Conservation (phyloP, 2,888 invertebrate genomes). For the Ichneumon xanthorius region DNA sequence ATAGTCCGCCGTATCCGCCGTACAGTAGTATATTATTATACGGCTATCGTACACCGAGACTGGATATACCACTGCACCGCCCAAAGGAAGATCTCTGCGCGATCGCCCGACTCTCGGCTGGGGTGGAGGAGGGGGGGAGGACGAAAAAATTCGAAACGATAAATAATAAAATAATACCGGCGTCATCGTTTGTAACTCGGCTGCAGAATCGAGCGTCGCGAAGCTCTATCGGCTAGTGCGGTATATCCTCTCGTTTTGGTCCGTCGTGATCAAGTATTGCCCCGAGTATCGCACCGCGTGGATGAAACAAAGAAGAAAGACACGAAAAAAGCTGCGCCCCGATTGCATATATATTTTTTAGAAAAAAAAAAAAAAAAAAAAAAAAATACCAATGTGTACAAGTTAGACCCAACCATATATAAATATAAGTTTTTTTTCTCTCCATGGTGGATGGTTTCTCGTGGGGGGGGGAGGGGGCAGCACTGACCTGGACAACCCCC, state of each 20-base stretch:
- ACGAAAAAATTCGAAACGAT: conserved; percentile 76
- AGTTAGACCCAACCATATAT: conserved; percentile 40
- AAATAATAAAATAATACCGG: conserved; percentile 81
- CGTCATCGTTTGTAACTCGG: conserved; percentile 79
- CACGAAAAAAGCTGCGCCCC: background rate
- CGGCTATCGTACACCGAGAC: conserved; percentile 27
- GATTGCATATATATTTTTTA: conserved; percentile 12
- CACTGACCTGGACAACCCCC: conserved; percentile 49
- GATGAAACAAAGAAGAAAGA: conserved; percentile 41
- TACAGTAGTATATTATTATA: conserved; percentile 48
- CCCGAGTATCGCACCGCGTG: conserved; percentile 45
- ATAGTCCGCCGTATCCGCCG: background rate
- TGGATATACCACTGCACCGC: conserved; percentile 50
- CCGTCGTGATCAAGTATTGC: conserved; percentile 69
- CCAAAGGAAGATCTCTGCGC: conserved; percentile 32
- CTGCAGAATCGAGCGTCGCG: conserved; percentile 48
- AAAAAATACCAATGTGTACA: conserved; percentile 21
- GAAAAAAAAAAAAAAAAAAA: conserved; percentile 14
- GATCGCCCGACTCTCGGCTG: conserved; percentile 8
- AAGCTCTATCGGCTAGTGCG: conserved; percentile 8
- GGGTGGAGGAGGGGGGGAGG: background rate
- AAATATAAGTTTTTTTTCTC: conserved; percentile 58
- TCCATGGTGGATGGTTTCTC: conserved; percentile 39
- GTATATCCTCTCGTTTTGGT: conserved; percentile 50
- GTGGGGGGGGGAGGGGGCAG: conserved; percentile 12